Conservation (phyloP, 1,140 invertebrate species). For the Geopemphigus sp. region DNA sequence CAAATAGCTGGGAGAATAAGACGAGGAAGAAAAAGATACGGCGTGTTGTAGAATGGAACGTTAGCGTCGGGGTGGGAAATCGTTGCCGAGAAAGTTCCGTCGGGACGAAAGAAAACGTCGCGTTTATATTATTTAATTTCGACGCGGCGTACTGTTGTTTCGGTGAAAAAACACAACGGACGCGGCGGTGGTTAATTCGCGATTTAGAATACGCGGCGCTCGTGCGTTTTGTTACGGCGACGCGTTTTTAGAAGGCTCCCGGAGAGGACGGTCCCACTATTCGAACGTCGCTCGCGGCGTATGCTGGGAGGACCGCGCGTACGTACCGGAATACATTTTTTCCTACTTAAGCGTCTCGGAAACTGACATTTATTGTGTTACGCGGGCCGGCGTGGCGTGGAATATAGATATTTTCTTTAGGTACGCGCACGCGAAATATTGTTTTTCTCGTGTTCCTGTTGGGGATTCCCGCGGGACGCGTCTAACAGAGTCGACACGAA, state of each 20-base stretch:
- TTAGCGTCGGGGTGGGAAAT: too few relatives aligned
- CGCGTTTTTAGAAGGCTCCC: neutral
- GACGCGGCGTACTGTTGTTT: too few relatives aligned
- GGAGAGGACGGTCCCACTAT: neutral
- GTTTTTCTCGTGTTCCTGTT: neutral
- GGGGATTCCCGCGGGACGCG: neutral
- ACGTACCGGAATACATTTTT: neutral
- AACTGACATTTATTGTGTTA: constrained; percentile 17
- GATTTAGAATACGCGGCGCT: neutral
- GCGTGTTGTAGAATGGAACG: too few relatives aligned
- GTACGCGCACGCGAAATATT: neutral
- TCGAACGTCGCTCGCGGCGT: neutral
- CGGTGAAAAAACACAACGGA: too few relatives aligned
- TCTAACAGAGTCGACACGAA: neutral
- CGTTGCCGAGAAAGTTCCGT: too few relatives aligned
- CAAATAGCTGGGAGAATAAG: too few relatives aligned
- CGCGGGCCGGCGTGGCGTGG: neutral
- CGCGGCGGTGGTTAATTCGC: neutral
- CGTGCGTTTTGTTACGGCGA: neutral
- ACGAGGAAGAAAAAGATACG: too few relatives aligned
- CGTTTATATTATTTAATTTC: too few relatives aligned
- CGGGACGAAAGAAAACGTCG: too few relatives aligned
- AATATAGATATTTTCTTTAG: neutral
- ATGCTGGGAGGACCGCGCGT: neutral
- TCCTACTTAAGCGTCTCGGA: neutral